Percentiles rank a stretch among this genome's conserved stretches.
Evolutionary conservation across 2,797 vertebrate species (phyloP).

Genomic region (Aldrovandia affinis): DNA sequence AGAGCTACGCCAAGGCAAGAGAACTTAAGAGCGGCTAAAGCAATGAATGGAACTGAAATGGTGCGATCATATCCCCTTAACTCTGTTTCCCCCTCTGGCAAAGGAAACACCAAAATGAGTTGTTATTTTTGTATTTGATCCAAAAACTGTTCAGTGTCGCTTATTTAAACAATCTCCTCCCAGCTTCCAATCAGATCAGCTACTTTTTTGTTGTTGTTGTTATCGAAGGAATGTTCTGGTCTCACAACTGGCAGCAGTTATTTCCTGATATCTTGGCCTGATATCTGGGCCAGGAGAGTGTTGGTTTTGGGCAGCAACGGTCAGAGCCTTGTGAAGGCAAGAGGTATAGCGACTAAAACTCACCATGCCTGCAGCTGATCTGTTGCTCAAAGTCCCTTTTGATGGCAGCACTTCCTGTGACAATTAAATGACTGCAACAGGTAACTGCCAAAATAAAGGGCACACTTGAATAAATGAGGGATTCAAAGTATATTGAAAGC

Average conservation of each 20-base stretch:
- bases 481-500: too few species aligned
- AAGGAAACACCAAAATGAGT: slow-evolving; percentile 71
- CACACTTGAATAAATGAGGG: too few species aligned
- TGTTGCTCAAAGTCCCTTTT: slow-evolving; percentile 3
- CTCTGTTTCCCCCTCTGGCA: slow-evolving; percentile 58
- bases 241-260: slow-evolving; percentile 50
- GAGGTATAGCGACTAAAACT: slow-evolving; percentile 1
- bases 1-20: slow-evolving; percentile 3
- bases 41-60: slow-evolving; percentile 64
- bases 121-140: slow-evolving; percentile 65
- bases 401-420: slow-evolving; percentile 15
- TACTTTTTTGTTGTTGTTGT: slow-evolving; percentile 40
- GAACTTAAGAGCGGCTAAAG: slow-evolving; percentile 36
- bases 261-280: slow-evolving; percentile 63
- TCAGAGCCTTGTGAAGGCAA: slow-evolving; percentile 11
- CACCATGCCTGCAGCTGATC: slow-evolving; percentile 26
- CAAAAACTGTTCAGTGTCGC: slow-evolving; percentile 58
- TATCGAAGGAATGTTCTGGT: slow-evolving; percentile 59
- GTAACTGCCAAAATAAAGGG: not conserved
- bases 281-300: slow-evolving; percentile 38
- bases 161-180: slow-evolving; percentile 55
- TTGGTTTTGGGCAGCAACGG: slow-evolving; percentile 24
- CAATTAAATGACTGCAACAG: slow-evolving; percentile 10
- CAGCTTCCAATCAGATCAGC: slow-evolving; percentile 45
- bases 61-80: slow-evolving; percentile 61